Conservation (phyloP, 1,140 invertebrate genomes). For the Acyrthosiphon pisum region DNA sequence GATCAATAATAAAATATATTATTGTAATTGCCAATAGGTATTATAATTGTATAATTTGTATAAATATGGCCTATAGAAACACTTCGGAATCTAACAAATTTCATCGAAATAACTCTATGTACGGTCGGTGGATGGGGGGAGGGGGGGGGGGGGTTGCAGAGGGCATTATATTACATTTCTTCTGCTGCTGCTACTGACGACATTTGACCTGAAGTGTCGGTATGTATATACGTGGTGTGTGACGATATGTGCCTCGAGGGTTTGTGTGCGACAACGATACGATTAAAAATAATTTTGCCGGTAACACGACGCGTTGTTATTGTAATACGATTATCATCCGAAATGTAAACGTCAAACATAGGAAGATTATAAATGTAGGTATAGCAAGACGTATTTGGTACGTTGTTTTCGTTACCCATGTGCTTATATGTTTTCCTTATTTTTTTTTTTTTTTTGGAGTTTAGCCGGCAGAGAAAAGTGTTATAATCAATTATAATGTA, state of each 20-base stretch:
- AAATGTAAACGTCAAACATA: neutral
- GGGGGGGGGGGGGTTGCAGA: too few relatives aligned
- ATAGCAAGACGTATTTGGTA: neutral
- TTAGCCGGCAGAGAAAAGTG: neutral
- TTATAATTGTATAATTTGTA: too few relatives aligned
- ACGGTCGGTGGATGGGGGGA: neutral
- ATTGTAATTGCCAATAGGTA: too few relatives aligned
- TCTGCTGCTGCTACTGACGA: neutral
- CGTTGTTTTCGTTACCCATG: neutral
- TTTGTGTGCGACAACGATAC: neutral
- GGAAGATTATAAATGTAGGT: neutral
- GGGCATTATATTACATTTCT: neutral
- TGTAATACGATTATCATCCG: neutral
- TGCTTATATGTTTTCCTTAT: neutral
- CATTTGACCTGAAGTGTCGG: neutral
- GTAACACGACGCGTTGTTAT: neutral
- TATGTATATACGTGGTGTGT: neutral
- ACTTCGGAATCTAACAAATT: neutral
- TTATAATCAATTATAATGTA: too few relatives aligned
- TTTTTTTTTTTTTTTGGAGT: neutral
- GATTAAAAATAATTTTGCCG: neutral
- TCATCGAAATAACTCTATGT: neutral
- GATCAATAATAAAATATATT: neutral
- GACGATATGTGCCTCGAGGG: neutral
- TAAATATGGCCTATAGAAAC: too few relatives aligned